These are phyloP conservation scores for Antitype chi DNA, from an alignment of 2,888 invertebrate species.

Conservation along the genomic window DNA sequence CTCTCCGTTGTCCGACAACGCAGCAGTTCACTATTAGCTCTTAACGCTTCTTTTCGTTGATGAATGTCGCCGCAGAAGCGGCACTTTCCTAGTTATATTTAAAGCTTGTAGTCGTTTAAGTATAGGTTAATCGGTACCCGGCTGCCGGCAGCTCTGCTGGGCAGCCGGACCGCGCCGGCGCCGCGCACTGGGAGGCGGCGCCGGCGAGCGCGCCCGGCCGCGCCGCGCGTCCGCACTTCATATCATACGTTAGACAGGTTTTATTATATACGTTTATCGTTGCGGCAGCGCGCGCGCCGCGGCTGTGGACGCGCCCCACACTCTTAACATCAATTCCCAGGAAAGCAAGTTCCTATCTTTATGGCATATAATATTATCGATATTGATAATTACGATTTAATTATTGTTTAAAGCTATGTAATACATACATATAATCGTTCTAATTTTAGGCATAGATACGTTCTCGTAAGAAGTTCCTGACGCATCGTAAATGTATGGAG, in stretches of 20 bases:
- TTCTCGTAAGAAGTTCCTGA: constrained; percentile 91
- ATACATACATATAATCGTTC: constrained; percentile 91
- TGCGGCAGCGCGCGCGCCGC: constrained; percentile 84
- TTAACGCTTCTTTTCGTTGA: constrained; percentile 90
- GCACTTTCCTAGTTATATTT: constrained; percentile 89
- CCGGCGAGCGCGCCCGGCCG: constrained; percentile 84
- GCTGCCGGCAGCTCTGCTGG: constrained; percentile 72
- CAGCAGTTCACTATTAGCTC: constrained; percentile 91
- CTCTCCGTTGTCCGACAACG: constrained; percentile 90
- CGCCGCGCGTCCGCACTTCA: constrained; percentile 84
- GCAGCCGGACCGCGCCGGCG: constrained; percentile 82
- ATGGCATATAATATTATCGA: constrained; percentile 91
- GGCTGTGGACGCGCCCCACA: constrained; percentile 85
- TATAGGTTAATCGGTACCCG: constrained; percentile 87
- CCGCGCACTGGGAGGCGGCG: constrained; percentile 89
- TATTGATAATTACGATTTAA: constrained; percentile 91
- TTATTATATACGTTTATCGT: constrained; percentile 90
- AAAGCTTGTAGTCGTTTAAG: constrained; percentile 90
- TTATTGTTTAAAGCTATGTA: constrained; percentile 91
- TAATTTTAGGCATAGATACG: constrained; percentile 91
- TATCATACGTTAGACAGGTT: constrained; percentile 91
- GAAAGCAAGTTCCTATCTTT: constrained; percentile 91
- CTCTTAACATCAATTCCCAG: constrained; percentile 90
- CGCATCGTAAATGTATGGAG: constrained; percentile 91
- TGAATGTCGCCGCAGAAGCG: constrained; percentile 84